Percentiles rank a stretch among this genome's conserved stretches.
Evolutionary conservation across 2,113 vertebrate species (phyloP).

Genomic region (Sinosuthora webbiana): DNA sequence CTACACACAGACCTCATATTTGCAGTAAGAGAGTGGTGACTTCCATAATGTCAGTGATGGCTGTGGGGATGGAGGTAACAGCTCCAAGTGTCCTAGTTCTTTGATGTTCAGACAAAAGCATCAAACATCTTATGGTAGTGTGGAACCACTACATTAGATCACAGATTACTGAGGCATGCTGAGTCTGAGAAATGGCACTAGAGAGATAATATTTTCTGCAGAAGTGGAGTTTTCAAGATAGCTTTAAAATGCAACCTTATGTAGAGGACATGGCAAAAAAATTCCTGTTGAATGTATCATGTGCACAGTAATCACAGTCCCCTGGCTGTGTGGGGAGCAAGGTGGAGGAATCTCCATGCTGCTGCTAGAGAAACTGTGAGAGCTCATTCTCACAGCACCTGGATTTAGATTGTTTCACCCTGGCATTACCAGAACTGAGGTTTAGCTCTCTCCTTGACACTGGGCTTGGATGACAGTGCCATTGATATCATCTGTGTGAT

Average conservation of each 20-base stretch:
- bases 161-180: background rate
- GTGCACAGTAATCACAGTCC: background rate
- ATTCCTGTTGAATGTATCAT: rapidly evolving
- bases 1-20: rapidly evolving
- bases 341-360: background rate
- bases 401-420: background rate
- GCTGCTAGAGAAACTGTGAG: background rate
- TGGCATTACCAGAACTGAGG: background rate
- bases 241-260: background rate
- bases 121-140: background rate
- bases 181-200: background rate
- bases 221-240: background rate
- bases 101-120: background rate
- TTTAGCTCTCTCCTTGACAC: background rate
- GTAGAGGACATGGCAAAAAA: background rate
- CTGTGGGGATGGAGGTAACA: background rate
- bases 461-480: background rate
- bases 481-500: background rate
- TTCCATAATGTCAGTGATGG: background rate
- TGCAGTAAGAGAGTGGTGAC: background rate
- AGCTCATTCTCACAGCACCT: background rate
- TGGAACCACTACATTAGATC: background rate
- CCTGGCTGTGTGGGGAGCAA: background rate
- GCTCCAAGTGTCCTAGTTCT: background rate
- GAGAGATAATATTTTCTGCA: background rate